phyloP scores from a whole-genome alignment of 2,888 invertebrate genomes.

The Malthinus seriepunctatus region DNA sequence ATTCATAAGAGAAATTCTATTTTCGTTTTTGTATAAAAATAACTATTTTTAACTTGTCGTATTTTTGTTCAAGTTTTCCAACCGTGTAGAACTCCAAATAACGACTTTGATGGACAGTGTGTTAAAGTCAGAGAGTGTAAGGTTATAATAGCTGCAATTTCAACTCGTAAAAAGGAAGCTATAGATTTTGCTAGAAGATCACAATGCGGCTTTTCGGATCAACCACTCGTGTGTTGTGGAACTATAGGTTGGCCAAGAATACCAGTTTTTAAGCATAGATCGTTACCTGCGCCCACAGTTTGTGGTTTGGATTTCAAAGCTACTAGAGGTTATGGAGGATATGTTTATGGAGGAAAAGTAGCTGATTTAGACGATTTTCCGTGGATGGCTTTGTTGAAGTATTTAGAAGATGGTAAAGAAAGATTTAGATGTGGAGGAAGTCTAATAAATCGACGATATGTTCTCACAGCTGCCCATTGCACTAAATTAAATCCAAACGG shows the following conservation, averaged over 20 bases:
- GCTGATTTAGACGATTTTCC: constrained; percentile 53
- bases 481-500: not conserved
- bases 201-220: constrained; percentile 56
- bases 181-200: constrained; percentile 51
- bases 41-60: too few relatives aligned
- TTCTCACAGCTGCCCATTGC: constrained; percentile 55
- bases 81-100: constrained; percentile 52
- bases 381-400: constrained; percentile 54
- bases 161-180: too few relatives aligned
- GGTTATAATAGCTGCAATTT: too few relatives aligned
- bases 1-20: too few relatives aligned
- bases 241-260: constrained; percentile 3
- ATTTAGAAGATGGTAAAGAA: constrained; percentile 28
- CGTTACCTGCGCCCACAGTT: not conserved
- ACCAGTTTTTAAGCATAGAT: not conserved
- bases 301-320: constrained; percentile 10
- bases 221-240: constrained; percentile 57
- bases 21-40: too few relatives aligned
- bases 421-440: constrained; percentile 49
- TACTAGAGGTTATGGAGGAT: constrained; percentile 45
- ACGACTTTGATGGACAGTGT: too few relatives aligned
- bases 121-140: too few relatives aligned
- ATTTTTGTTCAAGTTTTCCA: too few relatives aligned
- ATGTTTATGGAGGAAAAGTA: constrained; percentile 39
- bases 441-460: constrained; percentile 54